Evolutionary conservation across 2,888 invertebrate species (phyloP), one percentile per base, ranked within the genome.

Genomic region (Meteorus cinctellus): DNA sequence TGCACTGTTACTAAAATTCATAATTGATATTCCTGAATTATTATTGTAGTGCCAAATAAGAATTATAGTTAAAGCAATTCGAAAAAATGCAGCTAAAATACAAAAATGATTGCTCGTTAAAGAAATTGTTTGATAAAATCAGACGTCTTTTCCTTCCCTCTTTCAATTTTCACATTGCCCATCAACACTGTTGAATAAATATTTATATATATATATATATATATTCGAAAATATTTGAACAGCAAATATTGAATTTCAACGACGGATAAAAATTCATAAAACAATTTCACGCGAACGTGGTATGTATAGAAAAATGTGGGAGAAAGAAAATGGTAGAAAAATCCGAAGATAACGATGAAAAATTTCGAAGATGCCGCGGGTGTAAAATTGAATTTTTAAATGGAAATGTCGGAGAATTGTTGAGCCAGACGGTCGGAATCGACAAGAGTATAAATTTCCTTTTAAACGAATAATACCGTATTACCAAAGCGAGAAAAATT

Each of bases 281-380:
- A 55, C 19, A 19, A 55, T 55, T 55, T 55, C 19, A 19, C n/a
- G 8, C 19, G 6, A 55, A n/a, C 19, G 55, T 19, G 19, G 19
- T n/a, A 12, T 65, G 12, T 41, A 14, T 14, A 45, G 48, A 72
- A 65, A 48, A 29, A 8, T 12, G 51, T 55, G 60, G 14, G n/a
- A 14, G 51, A 51, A 55, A 65, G 31, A 51, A 48, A 27, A 10
- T 27, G 62, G 66, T 24, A n/a, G 19, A 68, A 71, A 69, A 14
- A 45, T 55, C 19, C 55, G 8, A 4, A 19, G 19, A 55, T 55
- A 55, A 19, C 19, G 55, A 55, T n/a, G 48, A n/a, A n/a, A 48
- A 16, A 48, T 48, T 48, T 48, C 48, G 48, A n/a, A 48, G n/a
- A 48, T 41, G 41, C 12, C 2, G 12, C 41, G 41, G 0, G 8